Conservation (phyloP, 2,797 vertebrate genomes). For the Rhinatrema bivittatum region DNA sequence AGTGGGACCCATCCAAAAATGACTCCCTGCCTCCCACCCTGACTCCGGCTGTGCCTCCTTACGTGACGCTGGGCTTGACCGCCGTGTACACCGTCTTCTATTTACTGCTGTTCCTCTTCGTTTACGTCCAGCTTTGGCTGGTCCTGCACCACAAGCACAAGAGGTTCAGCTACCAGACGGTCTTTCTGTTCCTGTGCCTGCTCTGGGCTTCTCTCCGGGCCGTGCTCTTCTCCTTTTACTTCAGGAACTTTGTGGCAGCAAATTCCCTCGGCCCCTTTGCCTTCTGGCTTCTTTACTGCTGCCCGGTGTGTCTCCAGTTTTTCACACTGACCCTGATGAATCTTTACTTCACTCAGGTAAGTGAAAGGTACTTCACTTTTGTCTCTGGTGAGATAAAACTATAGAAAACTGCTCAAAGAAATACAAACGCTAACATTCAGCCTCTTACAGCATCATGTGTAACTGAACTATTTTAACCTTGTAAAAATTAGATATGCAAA, state of each 20-base stretch:
- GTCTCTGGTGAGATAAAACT: no score
- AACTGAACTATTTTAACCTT: no score
- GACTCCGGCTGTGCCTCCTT: constrained; percentile 82
- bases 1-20: constrained; percentile 48
- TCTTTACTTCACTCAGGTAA: constrained; percentile 93
- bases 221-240: constrained; percentile 95
- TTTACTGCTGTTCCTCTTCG: constrained; percentile 82
- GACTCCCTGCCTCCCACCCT: constrained; percentile 68
- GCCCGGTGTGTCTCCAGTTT: constrained; percentile 95
- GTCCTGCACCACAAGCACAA: constrained; percentile 89
- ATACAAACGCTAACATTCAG: background rate
- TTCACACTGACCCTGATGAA: constrained; percentile 95
- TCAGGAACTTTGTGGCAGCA: constrained; percentile 80
- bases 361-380: no score
- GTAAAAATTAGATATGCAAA: no score
- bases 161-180: constrained; percentile 90
- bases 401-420: no score
- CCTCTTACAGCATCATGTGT: background rate
- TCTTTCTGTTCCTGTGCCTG: constrained; percentile 92
- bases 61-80: constrained; percentile 85
- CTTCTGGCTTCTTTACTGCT: constrained; percentile 97
- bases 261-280: constrained; percentile 80
- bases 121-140: constrained; percentile 91
- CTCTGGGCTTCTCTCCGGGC: constrained; percentile 89
- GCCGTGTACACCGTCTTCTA: constrained; percentile 86